Conservation (phyloP, 2,888 invertebrate genomes). For the Drosophila borealis region DNA sequence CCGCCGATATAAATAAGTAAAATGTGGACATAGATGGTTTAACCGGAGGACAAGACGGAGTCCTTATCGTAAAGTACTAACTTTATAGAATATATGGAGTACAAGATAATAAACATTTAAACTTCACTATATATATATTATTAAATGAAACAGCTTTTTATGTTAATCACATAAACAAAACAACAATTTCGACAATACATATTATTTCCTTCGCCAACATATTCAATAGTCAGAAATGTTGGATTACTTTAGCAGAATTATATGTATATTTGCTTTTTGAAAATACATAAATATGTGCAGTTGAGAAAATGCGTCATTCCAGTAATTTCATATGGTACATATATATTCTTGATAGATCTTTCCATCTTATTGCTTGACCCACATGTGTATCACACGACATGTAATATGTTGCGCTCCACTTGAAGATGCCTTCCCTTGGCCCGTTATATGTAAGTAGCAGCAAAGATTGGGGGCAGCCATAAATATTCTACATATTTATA, state of each 20-base stretch:
- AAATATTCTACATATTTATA: slow-evolving; percentile 40
- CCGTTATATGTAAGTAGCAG: slow-evolving; percentile 4
- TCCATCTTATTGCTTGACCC: slow-evolving; percentile 16
- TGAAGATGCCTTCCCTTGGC: slow-evolving; percentile 10
- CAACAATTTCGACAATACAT: too few species aligned
- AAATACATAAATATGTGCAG: background rate
- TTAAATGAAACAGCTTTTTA: background rate
- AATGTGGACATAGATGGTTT: too few species aligned
- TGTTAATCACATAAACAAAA: background rate
- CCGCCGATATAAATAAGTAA: too few species aligned
- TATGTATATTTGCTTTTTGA: background rate
- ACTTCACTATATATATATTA: background rate
- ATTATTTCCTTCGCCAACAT: background rate
- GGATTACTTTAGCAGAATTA: background rate
- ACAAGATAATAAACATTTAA: background rate
- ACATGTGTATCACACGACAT: slow-evolving; percentile 25
- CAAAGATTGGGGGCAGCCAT: slow-evolving; percentile 19
- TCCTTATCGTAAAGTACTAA: too few species aligned
- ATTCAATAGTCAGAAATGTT: background rate
- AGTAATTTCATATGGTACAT: slow-evolving; percentile 10
- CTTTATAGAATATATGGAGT: too few species aligned
- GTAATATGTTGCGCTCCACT: slow-evolving; percentile 34
- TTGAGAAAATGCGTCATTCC: background rate
- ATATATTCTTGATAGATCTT: slow-evolving; percentile 15
- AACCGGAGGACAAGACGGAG: too few species aligned